phyloP scores from a whole-genome alignment of 2,113 vertebrate genomes.

The Sebastes fasciatus region DNA sequence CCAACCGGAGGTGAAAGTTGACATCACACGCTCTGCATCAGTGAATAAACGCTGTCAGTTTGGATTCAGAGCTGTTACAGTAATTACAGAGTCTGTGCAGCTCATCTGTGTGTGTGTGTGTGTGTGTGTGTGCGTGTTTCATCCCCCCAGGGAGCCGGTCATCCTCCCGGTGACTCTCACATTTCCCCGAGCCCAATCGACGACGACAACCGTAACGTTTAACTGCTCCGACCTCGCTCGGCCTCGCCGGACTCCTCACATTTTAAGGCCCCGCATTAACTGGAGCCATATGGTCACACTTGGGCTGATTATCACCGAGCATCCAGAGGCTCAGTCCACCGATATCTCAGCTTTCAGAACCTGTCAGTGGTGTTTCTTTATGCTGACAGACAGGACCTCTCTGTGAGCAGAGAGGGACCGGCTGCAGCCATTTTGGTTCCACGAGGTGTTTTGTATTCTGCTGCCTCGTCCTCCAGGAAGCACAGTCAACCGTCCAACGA shows the following conservation, averaged over 20 bases:
- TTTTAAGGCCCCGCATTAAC: conserved; percentile 9
- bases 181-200: conserved; percentile 37
- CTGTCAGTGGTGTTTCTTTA: conserved; percentile 10
- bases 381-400: background rate
- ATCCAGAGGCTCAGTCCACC: background rate
- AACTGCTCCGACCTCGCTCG: background rate
- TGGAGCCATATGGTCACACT: conserved; percentile 35
- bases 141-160: background rate
- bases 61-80: background rate
- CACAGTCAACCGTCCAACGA: conserved; percentile 8
- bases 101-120: background rate
- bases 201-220: conserved; percentile 55
- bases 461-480: conserved; percentile 43
- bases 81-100: background rate
- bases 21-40: background rate
- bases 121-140: conserved; percentile 1
- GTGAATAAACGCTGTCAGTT: background rate
- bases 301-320: background rate
- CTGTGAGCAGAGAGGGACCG: background rate
- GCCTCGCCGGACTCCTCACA: background rate
- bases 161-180: conserved; percentile 27
- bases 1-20: background rate
- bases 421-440: conserved; percentile 27
- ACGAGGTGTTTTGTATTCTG: conserved; percentile 32
- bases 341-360: background rate